Evolutionary conservation across 1,140 invertebrate genomes (phyloP), one percentile per base, ranked within the genome.

Genomic region (Wiebesia pumilae): DNA sequence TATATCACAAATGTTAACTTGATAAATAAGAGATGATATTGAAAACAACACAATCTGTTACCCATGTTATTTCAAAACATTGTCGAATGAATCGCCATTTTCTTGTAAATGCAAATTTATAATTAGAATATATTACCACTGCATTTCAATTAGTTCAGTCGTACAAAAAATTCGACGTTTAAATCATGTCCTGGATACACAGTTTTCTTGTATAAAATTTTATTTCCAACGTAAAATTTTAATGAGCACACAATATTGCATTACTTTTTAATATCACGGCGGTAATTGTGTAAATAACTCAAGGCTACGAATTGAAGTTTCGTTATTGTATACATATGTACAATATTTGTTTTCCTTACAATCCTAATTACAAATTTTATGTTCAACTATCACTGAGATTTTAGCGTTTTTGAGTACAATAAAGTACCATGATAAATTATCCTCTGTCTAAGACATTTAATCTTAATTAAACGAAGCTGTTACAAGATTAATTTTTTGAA

Each of bases 261-360:
- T 73, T 90, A 88, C 75, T 90, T 85, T 89, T 88, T 90, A 90
- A 90, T 90, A 90, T 91, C 90, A 90, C 89, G 62, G 54, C 67
- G 88, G 88, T 89, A 90, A 89, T 88, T 87, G 51, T 83, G 58
- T 38, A 89, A 90, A 89, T 86, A 88, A 89, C 87, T 86, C 87
- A 87, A 88, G 80, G 71, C 71, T 87, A 90, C 87, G 85, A 84
- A 87, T 90, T 79, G 58, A 88, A 90, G 27, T 88, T 89, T 88
- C 40, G 84, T 89, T 87, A 83, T 71, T 89, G 78, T 89, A 87
- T 87, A 89, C 69, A 83, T 88, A 88, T 81, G 35, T 90, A 89
- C 81, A 87, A 83, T 78, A 12, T 65, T 35, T 82, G 0, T 21
- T 69, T 54, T 67, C 51, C 73, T 83, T 83, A 83, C 71, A 30